Evolutionary conservation across 2,113 vertebrate species (phyloP).

Genomic region (Ictalurus punctatus): DNA sequence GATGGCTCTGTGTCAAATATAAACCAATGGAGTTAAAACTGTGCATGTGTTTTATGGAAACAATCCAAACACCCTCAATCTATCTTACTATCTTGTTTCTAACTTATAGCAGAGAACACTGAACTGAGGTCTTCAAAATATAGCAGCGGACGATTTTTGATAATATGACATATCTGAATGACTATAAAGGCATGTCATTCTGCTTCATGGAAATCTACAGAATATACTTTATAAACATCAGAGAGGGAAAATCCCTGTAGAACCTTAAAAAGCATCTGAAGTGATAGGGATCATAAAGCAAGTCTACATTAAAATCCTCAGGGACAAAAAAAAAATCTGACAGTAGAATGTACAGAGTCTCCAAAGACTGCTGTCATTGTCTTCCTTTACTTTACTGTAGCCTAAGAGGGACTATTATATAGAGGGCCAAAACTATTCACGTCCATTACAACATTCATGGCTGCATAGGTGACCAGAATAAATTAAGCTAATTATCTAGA

Average conservation of each 20-base stretch:
- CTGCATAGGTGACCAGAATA: slow-evolving; percentile 2
- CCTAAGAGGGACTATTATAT: background rate
- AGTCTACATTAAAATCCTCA: background rate
- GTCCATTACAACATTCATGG: background rate
- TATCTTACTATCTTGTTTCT: slow-evolving; percentile 33
- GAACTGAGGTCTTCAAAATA: background rate
- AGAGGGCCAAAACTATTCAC: background rate
- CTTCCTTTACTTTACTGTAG: background rate
- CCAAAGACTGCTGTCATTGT: background rate
- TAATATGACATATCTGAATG: background rate
- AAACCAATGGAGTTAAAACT: slow-evolving; percentile 55
- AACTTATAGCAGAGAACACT: slow-evolving; percentile 31
- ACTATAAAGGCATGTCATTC: background rate
- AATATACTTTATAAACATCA: background rate
- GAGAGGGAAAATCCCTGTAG: background rate
- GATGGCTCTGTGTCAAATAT: slow-evolving; percentile 61
- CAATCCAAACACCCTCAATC: slow-evolving; percentile 49
- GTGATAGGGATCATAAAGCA: background rate
- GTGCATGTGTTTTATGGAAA: slow-evolving; percentile 42
- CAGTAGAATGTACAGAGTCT: background rate
- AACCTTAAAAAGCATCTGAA: background rate
- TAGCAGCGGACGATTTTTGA: background rate
- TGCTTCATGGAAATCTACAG: background rate
- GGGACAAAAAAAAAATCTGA: background rate
- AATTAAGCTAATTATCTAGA: slow-evolving; percentile 34